Conservation (phyloP, 2,113 vertebrate species). For the Ceratotherium simum region DNA sequence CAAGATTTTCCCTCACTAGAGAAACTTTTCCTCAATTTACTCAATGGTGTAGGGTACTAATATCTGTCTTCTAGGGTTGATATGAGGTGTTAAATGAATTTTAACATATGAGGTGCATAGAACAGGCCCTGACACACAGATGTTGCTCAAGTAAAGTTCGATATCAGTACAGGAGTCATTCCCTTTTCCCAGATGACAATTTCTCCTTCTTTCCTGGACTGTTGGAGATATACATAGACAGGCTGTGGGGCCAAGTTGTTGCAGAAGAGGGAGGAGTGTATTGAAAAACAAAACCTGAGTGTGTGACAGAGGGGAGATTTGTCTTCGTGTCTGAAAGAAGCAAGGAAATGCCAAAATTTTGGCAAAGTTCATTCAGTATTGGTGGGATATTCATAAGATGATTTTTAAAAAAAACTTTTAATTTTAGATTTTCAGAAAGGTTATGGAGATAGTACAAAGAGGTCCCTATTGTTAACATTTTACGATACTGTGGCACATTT, state of each 20-base stretch:
- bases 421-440: no score
- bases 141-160: fast-evolving
- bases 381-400: no score
- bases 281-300: no score
- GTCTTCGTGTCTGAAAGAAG: neutral
- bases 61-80: neutral
- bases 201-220: neutral
- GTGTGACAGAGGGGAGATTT: neutral
- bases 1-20: neutral
- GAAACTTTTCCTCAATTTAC: neutral
- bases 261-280: no score
- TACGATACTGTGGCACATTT: no score
- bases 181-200: neutral
- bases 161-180: neutral
- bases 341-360: no score
- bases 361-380: no score
- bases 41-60: neutral
- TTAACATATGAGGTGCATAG: neutral
- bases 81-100: neutral
- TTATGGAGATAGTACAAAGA: no score
- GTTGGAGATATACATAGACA: neutral
- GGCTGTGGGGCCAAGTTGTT: neutral
- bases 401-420: no score
- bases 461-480: no score
- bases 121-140: no score